Evolutionary conservation across 2,113 vertebrate species (phyloP).

Genomic region (Tragelaphus imberbis): DNA sequence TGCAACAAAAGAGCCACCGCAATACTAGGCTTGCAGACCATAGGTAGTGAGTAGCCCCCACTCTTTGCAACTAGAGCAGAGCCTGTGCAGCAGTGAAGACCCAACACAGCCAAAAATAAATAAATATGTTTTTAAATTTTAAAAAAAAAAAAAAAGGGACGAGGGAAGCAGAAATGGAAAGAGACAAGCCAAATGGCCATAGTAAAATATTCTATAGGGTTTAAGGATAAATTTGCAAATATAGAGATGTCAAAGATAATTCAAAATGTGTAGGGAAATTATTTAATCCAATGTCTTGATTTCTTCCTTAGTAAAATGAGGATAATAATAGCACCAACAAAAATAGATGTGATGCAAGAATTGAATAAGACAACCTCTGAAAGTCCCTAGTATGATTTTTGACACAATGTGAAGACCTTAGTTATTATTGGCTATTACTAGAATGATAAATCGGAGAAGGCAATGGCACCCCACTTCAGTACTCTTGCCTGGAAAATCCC

Average conservation of each 20-base stretch:
- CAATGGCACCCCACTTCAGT: too few species aligned
- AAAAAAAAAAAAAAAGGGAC: neutral
- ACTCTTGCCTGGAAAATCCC: too few species aligned
- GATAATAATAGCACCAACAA: neutral
- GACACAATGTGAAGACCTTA: neutral
- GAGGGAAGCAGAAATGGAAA: neutral
- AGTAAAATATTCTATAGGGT: neutral
- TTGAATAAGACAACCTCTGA: neutral
- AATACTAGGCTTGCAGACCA: fast-evolving
- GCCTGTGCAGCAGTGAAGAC: neutral
- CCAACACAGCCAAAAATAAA: neutral
- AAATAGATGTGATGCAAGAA: neutral
- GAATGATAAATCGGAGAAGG: neutral
- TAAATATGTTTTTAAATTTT: neutral
- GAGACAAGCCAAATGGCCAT: neutral
- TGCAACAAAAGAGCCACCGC: fast-evolving
- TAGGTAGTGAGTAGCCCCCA: fast-evolving
- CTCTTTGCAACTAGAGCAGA: neutral
- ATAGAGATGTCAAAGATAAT: neutral
- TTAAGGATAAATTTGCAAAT: neutral
- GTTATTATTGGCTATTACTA: neutral
- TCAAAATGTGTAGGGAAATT: neutral
- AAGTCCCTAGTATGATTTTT: neutral
- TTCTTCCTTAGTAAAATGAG: neutral
- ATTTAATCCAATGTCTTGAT: neutral